Percentiles rank a stretch among this genome's conserved stretches.
Conservation (phyloP, 2,888 invertebrate genomes). For the Parnassius glacialis region DNA sequence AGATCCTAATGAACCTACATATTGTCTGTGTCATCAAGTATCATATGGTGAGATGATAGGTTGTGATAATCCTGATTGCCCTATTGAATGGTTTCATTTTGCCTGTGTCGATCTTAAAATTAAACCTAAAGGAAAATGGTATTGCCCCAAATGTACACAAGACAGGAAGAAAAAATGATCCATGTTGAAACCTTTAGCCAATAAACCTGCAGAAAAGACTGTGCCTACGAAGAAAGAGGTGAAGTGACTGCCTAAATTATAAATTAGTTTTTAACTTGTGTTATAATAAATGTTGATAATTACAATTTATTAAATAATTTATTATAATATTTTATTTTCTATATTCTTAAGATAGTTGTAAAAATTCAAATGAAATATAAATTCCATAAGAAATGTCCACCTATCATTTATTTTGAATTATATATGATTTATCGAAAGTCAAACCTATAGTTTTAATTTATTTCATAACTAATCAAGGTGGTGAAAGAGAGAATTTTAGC, state of each 20-base stretch:
- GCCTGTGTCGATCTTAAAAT: slow-evolving; percentile 94
- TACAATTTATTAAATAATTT: slow-evolving; percentile 25
- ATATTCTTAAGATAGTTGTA: slow-evolving; percentile 6
- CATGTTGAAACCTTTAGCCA: slow-evolving; percentile 51
- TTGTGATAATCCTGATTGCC: slow-evolving; percentile 94
- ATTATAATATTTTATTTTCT: slow-evolving; percentile 15
- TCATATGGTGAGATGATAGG: slow-evolving; percentile 99
- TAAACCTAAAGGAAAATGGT: slow-evolving; percentile 98
- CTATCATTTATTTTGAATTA: slow-evolving; percentile 15
- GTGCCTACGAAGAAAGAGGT: slow-evolving; percentile 59
- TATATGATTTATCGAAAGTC: not conserved
- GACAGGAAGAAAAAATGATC: slow-evolving; percentile 89
- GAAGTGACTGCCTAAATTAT: slow-evolving; percentile 42
- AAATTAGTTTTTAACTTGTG: slow-evolving; percentile 16
- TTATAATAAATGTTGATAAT: slow-evolving; percentile 17
- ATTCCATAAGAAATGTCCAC: slow-evolving; percentile 5
- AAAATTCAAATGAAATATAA: slow-evolving; percentile 2
- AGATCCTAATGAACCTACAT: slow-evolving; percentile 99
- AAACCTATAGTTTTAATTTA: not conserved
- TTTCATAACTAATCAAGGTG: not conserved
- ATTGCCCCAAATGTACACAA: slow-evolving; percentile 94
- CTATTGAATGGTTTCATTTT: slow-evolving; percentile 98
- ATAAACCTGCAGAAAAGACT: slow-evolving; percentile 66
- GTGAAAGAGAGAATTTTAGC: slow-evolving; percentile 18
- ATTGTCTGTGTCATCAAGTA: slow-evolving; percentile 98